Evolutionary conservation across 2,888 invertebrate genomes (phyloP).

Genomic region (Aquatica leii): DNA sequence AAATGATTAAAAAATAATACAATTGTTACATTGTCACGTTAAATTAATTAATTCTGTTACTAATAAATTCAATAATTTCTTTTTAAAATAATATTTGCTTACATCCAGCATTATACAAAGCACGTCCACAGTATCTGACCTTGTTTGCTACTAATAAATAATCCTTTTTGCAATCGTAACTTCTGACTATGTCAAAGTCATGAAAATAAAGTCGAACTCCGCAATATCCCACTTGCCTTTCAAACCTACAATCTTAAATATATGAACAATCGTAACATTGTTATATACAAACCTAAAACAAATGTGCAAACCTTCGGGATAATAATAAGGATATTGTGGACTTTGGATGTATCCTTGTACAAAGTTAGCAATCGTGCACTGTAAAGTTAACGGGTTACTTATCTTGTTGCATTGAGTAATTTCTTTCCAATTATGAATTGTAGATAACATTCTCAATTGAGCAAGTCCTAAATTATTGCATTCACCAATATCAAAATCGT

Average conservation of each 20-base stretch:
- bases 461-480: conserved; percentile 43
- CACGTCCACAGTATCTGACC: conserved; percentile 59
- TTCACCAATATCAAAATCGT: conserved; percentile 38
- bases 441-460: conserved; percentile 39
- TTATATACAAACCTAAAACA: conserved; percentile 60
- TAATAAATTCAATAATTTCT: too few species aligned
- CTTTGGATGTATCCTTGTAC: conserved; percentile 58
- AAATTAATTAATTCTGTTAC: not conserved
- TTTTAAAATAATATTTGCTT: conserved; percentile 49
- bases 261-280: not conserved
- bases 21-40: too few species aligned
- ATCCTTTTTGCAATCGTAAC: conserved; percentile 59
- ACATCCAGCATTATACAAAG: conserved; percentile 55
- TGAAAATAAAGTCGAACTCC: conserved; percentile 56
- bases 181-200: conserved; percentile 61
- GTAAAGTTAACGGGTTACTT: conserved; percentile 6
- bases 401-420: conserved; percentile 41
- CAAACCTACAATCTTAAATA: conserved; percentile 53
- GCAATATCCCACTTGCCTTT: conserved; percentile 58
- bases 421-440: conserved; percentile 39
- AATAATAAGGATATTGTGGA: conserved; percentile 60
- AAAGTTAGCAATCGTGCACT: conserved; percentile 37
- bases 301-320: conserved; percentile 57
- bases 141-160: conserved; percentile 56
- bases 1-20: conserved; percentile 33